These are phyloP conservation scores for Ditylenchus dipsaci DNA, from an alignment of 1,140 invertebrate species.

Conservation along the genomic window DNA sequence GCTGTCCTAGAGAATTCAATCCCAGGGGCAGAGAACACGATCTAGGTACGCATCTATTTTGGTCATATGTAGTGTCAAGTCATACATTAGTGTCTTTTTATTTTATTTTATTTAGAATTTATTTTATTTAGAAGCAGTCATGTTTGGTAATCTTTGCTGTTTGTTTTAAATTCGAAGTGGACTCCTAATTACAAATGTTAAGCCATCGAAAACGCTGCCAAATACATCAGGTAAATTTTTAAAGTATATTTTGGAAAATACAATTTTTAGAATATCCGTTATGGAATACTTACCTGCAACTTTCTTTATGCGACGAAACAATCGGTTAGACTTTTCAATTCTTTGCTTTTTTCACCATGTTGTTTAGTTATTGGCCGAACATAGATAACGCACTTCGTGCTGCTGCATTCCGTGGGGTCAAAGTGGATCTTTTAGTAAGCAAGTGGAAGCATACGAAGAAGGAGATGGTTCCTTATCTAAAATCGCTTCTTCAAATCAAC, in stretches of 20 bases:
- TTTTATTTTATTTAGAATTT: too few species aligned
- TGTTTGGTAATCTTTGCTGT: too few species aligned
- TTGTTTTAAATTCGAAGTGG: too few species aligned
- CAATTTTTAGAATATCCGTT: constrained; percentile 84
- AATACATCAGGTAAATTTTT: constrained; percentile 47
- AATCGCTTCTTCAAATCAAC: constrained; percentile 70
- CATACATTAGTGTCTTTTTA: too few species aligned
- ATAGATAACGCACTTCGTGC: constrained; percentile 80
- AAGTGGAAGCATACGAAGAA: constrained; percentile 79
- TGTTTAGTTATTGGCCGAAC: constrained; percentile 75
- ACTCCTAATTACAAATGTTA: too few species aligned
- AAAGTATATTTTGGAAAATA: too few species aligned
- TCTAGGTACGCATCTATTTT: constrained; percentile 64
- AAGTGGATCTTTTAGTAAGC: constrained; percentile 76
- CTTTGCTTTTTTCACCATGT: not conserved
- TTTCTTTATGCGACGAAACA: constrained; percentile 64
- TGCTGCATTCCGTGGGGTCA: constrained; percentile 74
- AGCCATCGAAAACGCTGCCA: constrained; percentile 59
- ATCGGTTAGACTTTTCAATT: not conserved
- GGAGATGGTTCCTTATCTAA: constrained; percentile 72
- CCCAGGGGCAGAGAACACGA: constrained; percentile 76
- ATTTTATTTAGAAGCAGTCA: too few species aligned
- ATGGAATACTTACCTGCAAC: constrained; percentile 89
- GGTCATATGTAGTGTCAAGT: too few species aligned
- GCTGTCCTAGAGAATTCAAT: constrained; percentile 69